Evolutionary conservation across 2,888 invertebrate species (phyloP), one percentile per base, ranked within the genome.

Genomic region (Pocota personata): DNA sequence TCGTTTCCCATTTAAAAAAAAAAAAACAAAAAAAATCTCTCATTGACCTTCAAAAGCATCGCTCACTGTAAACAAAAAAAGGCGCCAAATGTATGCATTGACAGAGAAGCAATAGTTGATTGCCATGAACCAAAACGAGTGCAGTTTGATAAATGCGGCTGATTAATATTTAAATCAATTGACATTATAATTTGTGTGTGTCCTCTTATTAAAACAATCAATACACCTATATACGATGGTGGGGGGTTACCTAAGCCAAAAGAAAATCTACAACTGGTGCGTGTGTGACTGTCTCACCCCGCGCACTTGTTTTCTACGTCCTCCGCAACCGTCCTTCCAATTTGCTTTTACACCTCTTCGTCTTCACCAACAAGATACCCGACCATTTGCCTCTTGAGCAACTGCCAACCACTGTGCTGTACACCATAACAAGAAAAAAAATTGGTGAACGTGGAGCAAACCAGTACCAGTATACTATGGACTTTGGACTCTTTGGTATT

Each of bases 401-500:
- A 69, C 60, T 32, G 27, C 67, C 62, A 60, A 67, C 19, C 8
- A 35, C 50, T 35, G 57, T 30, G 60, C 50, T 35, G 57, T 30
- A 55, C 37, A 35, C 72, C 67, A 75, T 27, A 67, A 55, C 8
- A 79, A 55, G n/a, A 76, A 50, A 24, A 35, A 43, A n/a, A 21
- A 27, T 57, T 58, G 48, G 75, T 80, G 48, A 78, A 57, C 40
- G 76, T 79, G 16, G 69, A 75, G 69, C 35, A 66, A 80, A 76
- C 73, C 46, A 52, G 66, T 73, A 73, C 57, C 60, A 73, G 69
- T 48, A 40, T 46, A 40, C 62, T 50, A n/a, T 84, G 84, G 84
- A 84, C 84, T 84, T 84, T 84, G 79, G 80, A 84, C 84, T 80
- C 43, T 43, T 14, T 30, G 58, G 52, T 24, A 60, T 79, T 58